Percentiles rank a stretch among this genome's conserved stretches.
Conservation (phyloP, 2,888 invertebrate genomes). For the Lasiommata megera region DNA sequence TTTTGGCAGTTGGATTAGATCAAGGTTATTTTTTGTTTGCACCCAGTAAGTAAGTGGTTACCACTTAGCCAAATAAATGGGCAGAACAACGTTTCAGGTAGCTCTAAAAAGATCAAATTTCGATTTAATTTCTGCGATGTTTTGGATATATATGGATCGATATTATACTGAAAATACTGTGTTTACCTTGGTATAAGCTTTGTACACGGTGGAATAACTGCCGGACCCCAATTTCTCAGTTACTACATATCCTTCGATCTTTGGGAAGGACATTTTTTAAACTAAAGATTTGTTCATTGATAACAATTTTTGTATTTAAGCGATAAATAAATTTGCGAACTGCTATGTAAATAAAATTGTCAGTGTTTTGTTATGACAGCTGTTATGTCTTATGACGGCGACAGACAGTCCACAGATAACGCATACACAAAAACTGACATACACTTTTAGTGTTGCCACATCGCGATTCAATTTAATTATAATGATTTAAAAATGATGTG, state of each 20-base stretch:
- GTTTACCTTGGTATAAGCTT: constrained; percentile 84
- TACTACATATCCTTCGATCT: constrained; percentile 85
- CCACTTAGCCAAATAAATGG: no score
- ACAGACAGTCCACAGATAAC: not conserved
- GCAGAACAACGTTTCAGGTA: no score
- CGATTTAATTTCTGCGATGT: no score
- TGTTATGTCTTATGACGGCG: not conserved
- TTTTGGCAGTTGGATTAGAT: no score
- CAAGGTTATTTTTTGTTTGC: no score
- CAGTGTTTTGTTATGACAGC: not conserved
- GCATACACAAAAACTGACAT: not conserved
- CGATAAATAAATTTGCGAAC: not conserved
- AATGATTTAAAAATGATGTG: no score
- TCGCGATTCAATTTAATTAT: no score
- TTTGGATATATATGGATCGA: no score
- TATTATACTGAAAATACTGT: no score
- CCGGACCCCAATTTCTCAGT: constrained; percentile 90
- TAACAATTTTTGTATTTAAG: not conserved
- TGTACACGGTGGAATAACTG: constrained; percentile 92
- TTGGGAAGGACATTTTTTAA: constrained; percentile 74
- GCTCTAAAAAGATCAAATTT: no score
- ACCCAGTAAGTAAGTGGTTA: no score
- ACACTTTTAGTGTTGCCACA: not conserved
- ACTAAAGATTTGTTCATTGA: not conserved
- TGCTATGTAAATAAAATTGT: not conserved